Evolutionary conservation across 2,797 vertebrate species (phyloP).

Genomic region (Galaxias olidus): DNA sequence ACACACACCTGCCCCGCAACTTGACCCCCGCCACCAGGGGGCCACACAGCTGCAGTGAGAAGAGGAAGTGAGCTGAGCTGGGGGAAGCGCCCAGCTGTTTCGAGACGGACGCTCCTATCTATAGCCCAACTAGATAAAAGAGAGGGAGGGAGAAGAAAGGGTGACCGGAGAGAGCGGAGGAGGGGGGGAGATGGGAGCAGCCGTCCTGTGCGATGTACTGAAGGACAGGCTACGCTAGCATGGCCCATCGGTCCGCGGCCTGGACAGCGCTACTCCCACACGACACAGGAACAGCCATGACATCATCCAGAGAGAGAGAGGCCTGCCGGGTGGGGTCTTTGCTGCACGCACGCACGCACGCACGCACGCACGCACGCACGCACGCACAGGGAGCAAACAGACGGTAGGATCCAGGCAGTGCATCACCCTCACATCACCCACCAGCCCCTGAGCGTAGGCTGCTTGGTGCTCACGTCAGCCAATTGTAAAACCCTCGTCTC

Average conservation of each 20-base stretch:
- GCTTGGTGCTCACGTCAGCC: no score
- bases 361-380: no score
- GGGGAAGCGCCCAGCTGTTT: conserved; percentile 32
- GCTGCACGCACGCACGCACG: conserved; percentile 6
- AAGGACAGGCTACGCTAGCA: conserved; percentile 50
- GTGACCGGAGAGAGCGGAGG: not conserved
- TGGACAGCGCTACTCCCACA: conserved; percentile 10
- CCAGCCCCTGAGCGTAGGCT: no score
- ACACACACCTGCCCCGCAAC: not conserved
- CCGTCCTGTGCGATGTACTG: conserved; percentile 40
- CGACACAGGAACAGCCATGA: conserved; percentile 56
- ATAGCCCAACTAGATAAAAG: conserved; percentile 38
- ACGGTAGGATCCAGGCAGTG: no score
- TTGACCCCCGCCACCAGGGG: conserved; percentile 20
- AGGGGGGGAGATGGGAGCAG: conserved; percentile 26
- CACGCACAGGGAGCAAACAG: not conserved
- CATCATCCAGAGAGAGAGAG: conserved; percentile 31
- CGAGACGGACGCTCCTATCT: conserved; percentile 30
- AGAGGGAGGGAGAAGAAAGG: not conserved
- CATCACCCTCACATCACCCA: no score
- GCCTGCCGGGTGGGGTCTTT: not conserved
- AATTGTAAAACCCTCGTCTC: no score
- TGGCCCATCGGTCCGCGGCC: conserved; percentile 28
- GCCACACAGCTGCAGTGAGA: conserved; percentile 21
- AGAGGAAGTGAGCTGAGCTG: conserved; percentile 17